These are phyloP conservation scores for Neosalanx taihuensis DNA, from an alignment of 2,797 vertebrate species.

Conservation along the genomic window DNA sequence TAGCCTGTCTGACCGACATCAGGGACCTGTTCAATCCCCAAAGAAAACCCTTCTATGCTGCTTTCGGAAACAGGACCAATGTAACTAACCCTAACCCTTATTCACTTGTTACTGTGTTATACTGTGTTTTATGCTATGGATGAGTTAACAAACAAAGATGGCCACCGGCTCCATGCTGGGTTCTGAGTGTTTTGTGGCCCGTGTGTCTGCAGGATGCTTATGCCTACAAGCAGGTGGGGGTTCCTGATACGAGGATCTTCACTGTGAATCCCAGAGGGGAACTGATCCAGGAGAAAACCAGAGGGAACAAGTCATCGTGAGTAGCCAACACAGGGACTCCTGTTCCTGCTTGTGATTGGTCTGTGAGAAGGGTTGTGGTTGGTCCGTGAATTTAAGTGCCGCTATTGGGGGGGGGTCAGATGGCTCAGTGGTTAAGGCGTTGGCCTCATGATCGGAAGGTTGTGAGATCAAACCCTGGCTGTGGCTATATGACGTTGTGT, in stretches of 20 bases:
- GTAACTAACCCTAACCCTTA: conserved; percentile 77
- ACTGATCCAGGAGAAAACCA: conserved; percentile 83
- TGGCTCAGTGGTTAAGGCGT: too few relatives aligned
- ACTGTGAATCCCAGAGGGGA: conserved; percentile 95
- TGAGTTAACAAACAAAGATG: not conserved
- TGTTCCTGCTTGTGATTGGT: not conserved
- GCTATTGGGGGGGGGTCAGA: too few relatives aligned
- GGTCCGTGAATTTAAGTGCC: too few relatives aligned
- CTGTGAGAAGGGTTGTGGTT: not conserved
- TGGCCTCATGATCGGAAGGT: too few relatives aligned
- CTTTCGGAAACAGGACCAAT: conserved; percentile 89
- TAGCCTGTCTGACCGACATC: conserved; percentile 89
- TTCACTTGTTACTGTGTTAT: not conserved
- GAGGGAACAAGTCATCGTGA: conserved; percentile 90
- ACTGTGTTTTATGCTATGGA: too few relatives aligned
- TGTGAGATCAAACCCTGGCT: too few relatives aligned
- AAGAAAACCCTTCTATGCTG: conserved; percentile 83
- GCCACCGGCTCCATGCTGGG: not conserved
- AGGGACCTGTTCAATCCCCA: conserved; percentile 80
- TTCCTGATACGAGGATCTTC: conserved; percentile 84
- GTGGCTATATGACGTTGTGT: too few relatives aligned
- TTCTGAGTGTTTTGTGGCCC: not conserved
- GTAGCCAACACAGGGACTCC: conserved; percentile 36
- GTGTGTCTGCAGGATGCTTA: conserved; percentile 78
- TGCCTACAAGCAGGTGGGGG: conserved; percentile 87